Evolutionary conservation across 2,113 vertebrate genomes (phyloP).

Genomic region (Tachuris rubrigastra): DNA sequence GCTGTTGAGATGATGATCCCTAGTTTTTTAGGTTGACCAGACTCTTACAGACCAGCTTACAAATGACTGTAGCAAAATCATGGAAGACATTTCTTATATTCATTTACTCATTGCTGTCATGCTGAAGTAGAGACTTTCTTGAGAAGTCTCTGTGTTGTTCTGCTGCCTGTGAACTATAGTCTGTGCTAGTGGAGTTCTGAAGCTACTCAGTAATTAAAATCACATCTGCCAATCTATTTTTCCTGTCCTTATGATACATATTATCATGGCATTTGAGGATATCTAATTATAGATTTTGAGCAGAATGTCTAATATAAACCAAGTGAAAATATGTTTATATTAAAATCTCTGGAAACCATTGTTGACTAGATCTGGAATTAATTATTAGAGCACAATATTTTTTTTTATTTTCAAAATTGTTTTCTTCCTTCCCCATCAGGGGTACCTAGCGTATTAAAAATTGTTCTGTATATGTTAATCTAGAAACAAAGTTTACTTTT

Average conservation of each 20-base stretch:
- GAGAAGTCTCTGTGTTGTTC: neutral
- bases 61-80: neutral
- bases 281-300: conserved; percentile 5
- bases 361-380: neutral
- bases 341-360: neutral
- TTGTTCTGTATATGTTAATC: neutral
- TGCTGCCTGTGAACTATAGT: neutral
- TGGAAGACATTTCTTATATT: neutral
- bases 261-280: neutral
- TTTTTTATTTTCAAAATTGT: neutral
- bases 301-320: neutral
- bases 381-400: neutral
- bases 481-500: neutral
- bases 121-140: neutral
- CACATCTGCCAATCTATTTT: neutral
- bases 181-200: neutral
- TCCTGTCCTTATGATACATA: neutral
- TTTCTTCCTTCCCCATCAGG: neutral
- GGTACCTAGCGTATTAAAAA: neutral
- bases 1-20: neutral
- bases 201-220: neutral
- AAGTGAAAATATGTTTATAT: neutral
- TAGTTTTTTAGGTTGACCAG: neutral
- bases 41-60: neutral
- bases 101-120: neutral